Evolutionary conservation across 2,113 vertebrate genomes (phyloP).

Genomic region (Picathartes gymnocephalus): DNA sequence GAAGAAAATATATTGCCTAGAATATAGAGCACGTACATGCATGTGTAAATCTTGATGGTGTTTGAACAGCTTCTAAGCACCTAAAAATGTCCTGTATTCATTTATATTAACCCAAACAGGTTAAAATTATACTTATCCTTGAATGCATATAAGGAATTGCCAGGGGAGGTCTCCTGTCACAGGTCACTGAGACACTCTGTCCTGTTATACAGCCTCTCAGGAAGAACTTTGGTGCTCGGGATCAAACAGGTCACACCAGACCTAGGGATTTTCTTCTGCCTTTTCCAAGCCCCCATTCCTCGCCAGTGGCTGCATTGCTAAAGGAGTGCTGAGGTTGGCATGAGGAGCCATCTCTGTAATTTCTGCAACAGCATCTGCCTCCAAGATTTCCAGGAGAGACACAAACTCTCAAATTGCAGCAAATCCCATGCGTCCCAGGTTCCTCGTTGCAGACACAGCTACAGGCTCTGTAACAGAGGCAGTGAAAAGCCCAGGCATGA

Average conservation of each 20-base stretch:
- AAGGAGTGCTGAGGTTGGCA: not conserved
- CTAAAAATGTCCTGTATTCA: not conserved
- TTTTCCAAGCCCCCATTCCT: not conserved
- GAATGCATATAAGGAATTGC: not conserved
- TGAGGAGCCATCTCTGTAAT: not conserved
- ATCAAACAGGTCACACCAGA: not conserved
- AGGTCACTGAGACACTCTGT: not conserved
- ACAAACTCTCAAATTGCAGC: not conserved
- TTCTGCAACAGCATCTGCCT: not conserved
- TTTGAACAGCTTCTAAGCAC: not conserved
- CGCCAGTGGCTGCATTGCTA: rapidly evolving
- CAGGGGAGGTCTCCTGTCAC: not conserved
- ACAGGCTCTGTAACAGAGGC: not conserved
- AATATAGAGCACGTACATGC: not conserved
- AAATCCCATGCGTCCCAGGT: not conserved
- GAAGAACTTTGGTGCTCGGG: rapidly evolving
- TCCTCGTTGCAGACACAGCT: not conserved
- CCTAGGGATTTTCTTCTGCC: not conserved
- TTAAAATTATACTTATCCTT: not conserved
- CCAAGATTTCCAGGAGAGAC: not conserved
- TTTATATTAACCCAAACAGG: not conserved
- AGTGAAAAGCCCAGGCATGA: not conserved
- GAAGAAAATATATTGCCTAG: not conserved
- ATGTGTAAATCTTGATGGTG: not conserved
- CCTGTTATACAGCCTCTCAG: not conserved